These are phyloP conservation scores for Coleophora deauratella DNA, from an alignment of 2,888 invertebrate genomes.

Conservation along the genomic window DNA sequence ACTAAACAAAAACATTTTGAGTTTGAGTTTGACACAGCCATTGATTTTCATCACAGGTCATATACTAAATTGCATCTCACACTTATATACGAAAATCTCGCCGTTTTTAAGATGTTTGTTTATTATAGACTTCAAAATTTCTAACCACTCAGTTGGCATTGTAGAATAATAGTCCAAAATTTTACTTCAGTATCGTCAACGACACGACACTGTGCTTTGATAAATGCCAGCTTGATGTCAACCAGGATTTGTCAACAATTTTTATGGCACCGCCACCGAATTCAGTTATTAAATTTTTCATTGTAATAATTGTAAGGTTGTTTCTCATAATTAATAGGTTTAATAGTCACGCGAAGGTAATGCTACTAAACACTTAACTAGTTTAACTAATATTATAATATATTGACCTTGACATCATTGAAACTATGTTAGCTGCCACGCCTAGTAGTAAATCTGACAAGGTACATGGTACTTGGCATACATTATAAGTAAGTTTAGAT, in stretches of 20 bases:
- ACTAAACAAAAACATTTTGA: too few relatives aligned
- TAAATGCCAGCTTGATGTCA: too few relatives aligned
- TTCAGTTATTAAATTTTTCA: slow-evolving; percentile 15
- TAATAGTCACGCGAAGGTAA: slow-evolving; percentile 27
- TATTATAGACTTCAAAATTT: too few relatives aligned
- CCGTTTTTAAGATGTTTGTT: too few relatives aligned
- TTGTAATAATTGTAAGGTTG: slow-evolving; percentile 19
- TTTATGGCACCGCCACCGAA: neutral
- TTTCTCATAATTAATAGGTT: slow-evolving; percentile 23
- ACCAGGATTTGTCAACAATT: too few relatives aligned
- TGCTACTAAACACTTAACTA: neutral
- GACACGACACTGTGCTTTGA: too few relatives aligned
- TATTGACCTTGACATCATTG: neutral
- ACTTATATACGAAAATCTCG: too few relatives aligned
- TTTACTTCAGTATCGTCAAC: neutral
- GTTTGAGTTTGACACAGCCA: too few relatives aligned
- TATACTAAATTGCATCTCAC: too few relatives aligned
- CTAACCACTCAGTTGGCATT: too few relatives aligned
- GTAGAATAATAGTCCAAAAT: neutral
- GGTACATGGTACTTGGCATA: slow-evolving; percentile 1
- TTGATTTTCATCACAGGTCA: too few relatives aligned
- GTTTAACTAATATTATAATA: too few relatives aligned
- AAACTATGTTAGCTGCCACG: neutral
- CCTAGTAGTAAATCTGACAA: slow-evolving; percentile 1
- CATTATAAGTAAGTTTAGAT: neutral